Conservation (phyloP, 2,113 vertebrate genomes). For the Bujurquina vittata region DNA sequence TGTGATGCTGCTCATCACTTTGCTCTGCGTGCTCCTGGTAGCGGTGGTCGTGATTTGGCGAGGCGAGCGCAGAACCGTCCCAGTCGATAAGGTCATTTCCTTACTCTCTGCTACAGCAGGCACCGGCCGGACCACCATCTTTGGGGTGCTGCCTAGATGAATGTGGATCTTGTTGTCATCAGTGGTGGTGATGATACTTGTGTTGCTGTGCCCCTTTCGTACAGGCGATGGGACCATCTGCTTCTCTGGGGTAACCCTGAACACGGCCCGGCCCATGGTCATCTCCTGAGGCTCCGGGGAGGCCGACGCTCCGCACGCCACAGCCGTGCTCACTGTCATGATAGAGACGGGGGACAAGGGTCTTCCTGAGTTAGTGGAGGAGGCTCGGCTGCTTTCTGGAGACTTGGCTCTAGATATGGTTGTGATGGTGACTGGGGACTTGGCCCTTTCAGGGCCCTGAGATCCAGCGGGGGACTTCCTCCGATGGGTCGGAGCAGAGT, state of each 20-base stretch:
- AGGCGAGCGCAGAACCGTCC: constrained; percentile 93
- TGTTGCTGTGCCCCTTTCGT: constrained; percentile 87
- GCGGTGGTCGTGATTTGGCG: constrained; percentile 82
- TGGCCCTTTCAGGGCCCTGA: constrained; percentile 85
- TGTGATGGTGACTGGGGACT: constrained; percentile 95
- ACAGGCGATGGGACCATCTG: constrained; percentile 86
- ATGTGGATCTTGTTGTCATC: constrained; percentile 99
- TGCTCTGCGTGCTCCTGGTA: constrained; percentile 81
- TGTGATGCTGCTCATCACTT: constrained; percentile 94
- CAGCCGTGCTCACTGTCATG: constrained; percentile 88
- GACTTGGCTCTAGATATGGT: constrained; percentile 91
- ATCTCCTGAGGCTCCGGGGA: constrained; percentile 88
- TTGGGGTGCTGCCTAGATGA: constrained; percentile 85
- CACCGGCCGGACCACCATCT: constrained; percentile 87
- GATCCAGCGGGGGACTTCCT: constrained; percentile 78
- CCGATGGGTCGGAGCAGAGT: constrained; percentile 81
- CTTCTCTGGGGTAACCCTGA: constrained; percentile 96
- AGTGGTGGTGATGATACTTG: constrained; percentile 90
- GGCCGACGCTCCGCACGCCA: constrained; percentile 80
- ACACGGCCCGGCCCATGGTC: constrained; percentile 92
- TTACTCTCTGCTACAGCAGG: constrained; percentile 83
- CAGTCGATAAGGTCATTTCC: constrained; percentile 85
- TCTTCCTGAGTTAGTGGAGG: constrained; percentile 76
- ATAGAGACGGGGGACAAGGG: constrained; percentile 90
- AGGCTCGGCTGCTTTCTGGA: constrained; percentile 81